Evolutionary conservation across 2,113 vertebrate genomes (phyloP), one percentile per base, ranked within the genome.

Genomic region (Silurus glanis): DNA sequence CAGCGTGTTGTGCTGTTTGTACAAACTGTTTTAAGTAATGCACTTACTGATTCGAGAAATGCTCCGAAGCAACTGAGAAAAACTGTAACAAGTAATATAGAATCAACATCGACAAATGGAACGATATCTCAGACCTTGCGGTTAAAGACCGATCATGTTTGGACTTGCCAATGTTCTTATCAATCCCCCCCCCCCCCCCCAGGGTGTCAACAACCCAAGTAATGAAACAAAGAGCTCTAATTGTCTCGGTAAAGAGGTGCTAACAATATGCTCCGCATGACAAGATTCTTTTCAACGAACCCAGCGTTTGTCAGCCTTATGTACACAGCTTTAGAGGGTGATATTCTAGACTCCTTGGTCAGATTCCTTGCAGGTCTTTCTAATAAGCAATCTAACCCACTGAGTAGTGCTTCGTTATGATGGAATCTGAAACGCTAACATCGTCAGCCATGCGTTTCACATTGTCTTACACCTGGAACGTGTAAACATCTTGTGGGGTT

Each of bases 341-440:
- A 84, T 83, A 79, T 74, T 78, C 69, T 37, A 61, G 53, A 55
- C 61, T 61, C n/a, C 76, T 86, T 25, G 25, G 51, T 25, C 64
- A 25, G 55, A 80, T 61, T 78, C 67, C 76, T 67, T 23, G 55
- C 86, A 82, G 66, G 28, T 21, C 64, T 72, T 47, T 23, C 78
- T 80, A 85, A 87, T 82, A 74, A 85, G 64, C 7, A 6, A 80
- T 83, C 80, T 85, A 71, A 53, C n/a, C 83, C 78, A 82, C 47
- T n/a, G 83, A 84, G 23, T 49, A 25, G 53, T 82, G 80, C 67
- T 84, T 76, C 85, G 67, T 84, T 56, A 90, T 66, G 25, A 59
- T 69, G 71, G 82, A 85, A 90, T 85, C 80, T 61, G 67, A 83
- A 88, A 61, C 28, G 58, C 67, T 88, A 78, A 87, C 86, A 84